These are phyloP conservation scores for Arothron firmamentum DNA, from an alignment of 2,113 vertebrate genomes.

Conservation along the genomic window DNA sequence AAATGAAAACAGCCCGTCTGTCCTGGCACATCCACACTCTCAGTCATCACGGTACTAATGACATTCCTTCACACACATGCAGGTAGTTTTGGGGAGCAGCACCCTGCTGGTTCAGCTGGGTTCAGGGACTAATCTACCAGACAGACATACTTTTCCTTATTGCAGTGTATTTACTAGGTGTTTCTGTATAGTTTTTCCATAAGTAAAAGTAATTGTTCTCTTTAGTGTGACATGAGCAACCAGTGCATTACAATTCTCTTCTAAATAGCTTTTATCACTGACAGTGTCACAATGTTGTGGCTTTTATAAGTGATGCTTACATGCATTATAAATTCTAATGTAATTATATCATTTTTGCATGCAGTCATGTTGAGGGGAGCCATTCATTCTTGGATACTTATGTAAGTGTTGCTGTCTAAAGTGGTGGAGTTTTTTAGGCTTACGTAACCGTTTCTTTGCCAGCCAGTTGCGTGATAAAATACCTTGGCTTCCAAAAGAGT, in stretches of 20 bases:
- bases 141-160: background rate
- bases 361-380: background rate
- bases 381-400: conserved; percentile 12
- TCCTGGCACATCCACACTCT: conserved; percentile 33
- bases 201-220: background rate
- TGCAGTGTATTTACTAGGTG: background rate
- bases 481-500: conserved; percentile 17
- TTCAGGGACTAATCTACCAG: conserved; percentile 15
- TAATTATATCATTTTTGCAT: background rate
- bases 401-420: conserved; percentile 14
- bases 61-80: conserved; percentile 52
- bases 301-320: background rate
- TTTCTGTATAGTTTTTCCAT: background rate
- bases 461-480: conserved; percentile 13
- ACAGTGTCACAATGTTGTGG: background rate
- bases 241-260: no score
- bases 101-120: conserved; percentile 25
- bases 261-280: background rate
- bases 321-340: no score
- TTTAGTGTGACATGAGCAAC: background rate
- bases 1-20: conserved; percentile 18
- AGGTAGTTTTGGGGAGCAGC: conserved; percentile 19
- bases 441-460: conserved; percentile 38
- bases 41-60: conserved; percentile 60
- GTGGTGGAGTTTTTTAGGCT: conserved; percentile 2